phyloP scores from a whole-genome alignment of 2,888 invertebrate genomes.

The Eustalomyia histrio region DNA sequence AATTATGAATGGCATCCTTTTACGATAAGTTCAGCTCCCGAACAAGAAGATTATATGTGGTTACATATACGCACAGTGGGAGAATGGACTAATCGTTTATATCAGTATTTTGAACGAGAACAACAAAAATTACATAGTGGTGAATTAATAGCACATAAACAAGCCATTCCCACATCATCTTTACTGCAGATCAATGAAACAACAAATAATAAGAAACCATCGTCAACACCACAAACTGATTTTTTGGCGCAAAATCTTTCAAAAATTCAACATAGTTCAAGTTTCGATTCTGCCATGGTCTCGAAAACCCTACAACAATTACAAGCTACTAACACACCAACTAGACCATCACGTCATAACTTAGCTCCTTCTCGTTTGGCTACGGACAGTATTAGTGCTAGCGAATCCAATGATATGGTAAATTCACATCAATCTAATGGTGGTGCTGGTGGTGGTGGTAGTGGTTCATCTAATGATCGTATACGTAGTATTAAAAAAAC shows the following conservation, averaged over 20 bases:
- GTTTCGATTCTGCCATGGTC: constrained; percentile 67
- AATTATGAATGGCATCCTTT: constrained; percentile 98
- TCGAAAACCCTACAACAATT: constrained; percentile 50
- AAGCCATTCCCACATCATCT: constrained; percentile 73
- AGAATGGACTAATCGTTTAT: constrained; percentile 94
- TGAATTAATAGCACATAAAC: constrained; percentile 81
- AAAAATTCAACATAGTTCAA: constrained; percentile 70
- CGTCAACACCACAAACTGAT: constrained; percentile 76
- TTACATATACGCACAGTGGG: constrained; percentile 95
- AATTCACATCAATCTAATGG: constrained; percentile 45
- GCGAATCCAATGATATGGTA: constrained; percentile 21
- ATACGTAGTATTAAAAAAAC: constrained; percentile 79
- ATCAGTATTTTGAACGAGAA: constrained; percentile 91
- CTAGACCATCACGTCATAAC: constrained; percentile 73
- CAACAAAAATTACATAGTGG: constrained; percentile 87
- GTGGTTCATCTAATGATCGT: constrained; percentile 69
- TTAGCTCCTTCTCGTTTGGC: constrained; percentile 69
- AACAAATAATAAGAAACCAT: constrained; percentile 39
- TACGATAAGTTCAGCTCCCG: constrained; percentile 97
- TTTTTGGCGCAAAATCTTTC: constrained; percentile 75
- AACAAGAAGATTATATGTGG: constrained; percentile 95
- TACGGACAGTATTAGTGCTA: constrained; percentile 62
- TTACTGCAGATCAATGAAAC: constrained; percentile 70
- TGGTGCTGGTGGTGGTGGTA: constrained; percentile 48
- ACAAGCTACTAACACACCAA: constrained; percentile 69